Conservation (phyloP, 2,797 vertebrate species). For the Micrastur ruficollis region DNA sequence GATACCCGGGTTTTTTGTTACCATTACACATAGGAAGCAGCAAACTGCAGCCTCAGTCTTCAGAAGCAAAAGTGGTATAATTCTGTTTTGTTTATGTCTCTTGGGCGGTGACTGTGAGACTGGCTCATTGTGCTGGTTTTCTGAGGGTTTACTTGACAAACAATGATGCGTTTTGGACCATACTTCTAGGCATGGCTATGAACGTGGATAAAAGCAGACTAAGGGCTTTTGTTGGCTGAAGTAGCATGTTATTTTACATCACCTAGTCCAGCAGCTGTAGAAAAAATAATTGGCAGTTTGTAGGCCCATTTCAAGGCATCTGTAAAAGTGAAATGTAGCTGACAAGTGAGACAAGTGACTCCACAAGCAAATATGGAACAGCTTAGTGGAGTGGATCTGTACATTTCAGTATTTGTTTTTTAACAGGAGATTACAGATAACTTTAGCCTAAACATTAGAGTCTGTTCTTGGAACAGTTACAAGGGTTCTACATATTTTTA, state of each 20-base stretch:
- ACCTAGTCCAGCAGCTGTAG: not conserved
- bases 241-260: not conserved
- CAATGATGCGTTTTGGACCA: fast-evolving
- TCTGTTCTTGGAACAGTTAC: not conserved
- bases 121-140: not conserved
- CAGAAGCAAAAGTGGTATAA: not conserved
- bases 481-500: not conserved
- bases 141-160: not conserved
- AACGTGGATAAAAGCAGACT: not conserved
- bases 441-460: not conserved
- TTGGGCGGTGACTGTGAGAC: not conserved
- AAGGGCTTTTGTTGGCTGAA: not conserved
- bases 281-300: not conserved
- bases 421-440: not conserved
- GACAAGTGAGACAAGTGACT: not conserved
- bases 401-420: not conserved
- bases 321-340: not conserved
- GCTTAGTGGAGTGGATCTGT: not conserved
- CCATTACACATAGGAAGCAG: not conserved
- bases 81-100: not conserved
- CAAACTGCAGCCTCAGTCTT: not conserved
- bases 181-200: not conserved
- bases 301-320: not conserved
- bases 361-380: not conserved
- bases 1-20: not conserved